Percentiles rank a stretch among this genome's conserved stretches.
These are phyloP conservation scores for Anthonomus grandis DNA, from an alignment of 1,140 invertebrate species.

Conservation along the genomic window DNA sequence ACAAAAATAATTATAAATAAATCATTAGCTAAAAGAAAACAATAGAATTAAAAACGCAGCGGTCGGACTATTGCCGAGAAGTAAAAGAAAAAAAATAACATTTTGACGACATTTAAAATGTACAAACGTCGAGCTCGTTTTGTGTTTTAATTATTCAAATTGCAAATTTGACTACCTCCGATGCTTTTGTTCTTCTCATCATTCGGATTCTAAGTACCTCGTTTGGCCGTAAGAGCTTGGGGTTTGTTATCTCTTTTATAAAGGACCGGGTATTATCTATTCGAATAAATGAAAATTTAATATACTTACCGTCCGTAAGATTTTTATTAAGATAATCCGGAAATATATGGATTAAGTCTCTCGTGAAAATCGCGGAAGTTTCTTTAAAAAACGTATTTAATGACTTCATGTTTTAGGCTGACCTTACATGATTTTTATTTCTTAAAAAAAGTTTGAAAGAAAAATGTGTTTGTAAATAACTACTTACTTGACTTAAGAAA, in stretches of 20 bases:
- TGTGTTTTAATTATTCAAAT: constrained; percentile 29
- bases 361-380: no score
- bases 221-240: constrained; percentile 4
- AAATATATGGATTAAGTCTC: no score
- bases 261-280: constrained; percentile 18
- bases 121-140: constrained; percentile 4
- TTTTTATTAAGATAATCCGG: constrained; percentile 26
- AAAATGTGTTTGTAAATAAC: no score
- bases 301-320: constrained; percentile 24
- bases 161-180: constrained; percentile 25
- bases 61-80: background rate
- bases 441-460: no score
- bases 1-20: no score
- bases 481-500: no score
- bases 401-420: no score
- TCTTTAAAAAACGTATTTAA: no score
- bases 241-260: constrained; percentile 22
- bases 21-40: constrained; percentile 3
- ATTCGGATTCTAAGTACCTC: constrained; percentile 16
- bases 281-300: constrained; percentile 30
- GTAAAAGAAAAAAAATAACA: constrained; percentile 15
- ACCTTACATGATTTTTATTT: no score
- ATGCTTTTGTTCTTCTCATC: constrained; percentile 27
- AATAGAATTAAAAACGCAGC: constrained; percentile 9
- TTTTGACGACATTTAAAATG: constrained; percentile 18